Base-by-base conservation (phyloP, 30 jellyfish, hydroid and myxozoan species). In the Turritopsis dohrnii region DNA sequence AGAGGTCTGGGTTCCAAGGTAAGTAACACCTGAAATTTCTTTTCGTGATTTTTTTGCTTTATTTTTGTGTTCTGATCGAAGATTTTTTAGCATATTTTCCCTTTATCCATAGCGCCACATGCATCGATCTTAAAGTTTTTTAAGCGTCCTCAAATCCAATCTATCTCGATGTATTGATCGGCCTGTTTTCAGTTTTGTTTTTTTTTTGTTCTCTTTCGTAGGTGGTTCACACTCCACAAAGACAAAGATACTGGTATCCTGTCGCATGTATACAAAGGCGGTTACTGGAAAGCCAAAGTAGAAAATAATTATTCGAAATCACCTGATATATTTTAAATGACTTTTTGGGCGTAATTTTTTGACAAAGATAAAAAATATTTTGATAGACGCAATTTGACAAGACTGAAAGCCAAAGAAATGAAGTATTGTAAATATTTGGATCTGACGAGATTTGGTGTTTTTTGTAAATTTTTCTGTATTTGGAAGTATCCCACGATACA, bases 261-360 rank as follows among this genome's bases (percentile, higher is more conserved):
- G 28, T 90, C 97, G 18, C 97, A 90, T 71, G 90, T 86, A 21
- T 90, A 90, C 81, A 90, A 86, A 52, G 97, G 97, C 17, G 95
- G 95, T 79, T 90, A 90, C 81, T 90, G 97, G 97, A 76, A 90
- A 53, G 90, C 95, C 21, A 90, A 86, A 30, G 71, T 60, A 25
- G 79, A 90, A 18, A 73, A 82, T 0, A 75, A 66, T 66, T 86
- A 74, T 52, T 76, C 29, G 13, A 79, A 41, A 41, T 83, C 85
- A 9, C 87, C 97, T 1, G 97, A 90, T 28, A 90, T 90, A 28
- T 90, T 85, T 76, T 90, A 83, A 75, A 52, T 52, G 8, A 41
- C 60, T 41, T 41, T 41, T 41, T 41, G 60, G 60, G 60, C 60
- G 60, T 41, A 3, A 13, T 3, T 41, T 41, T 41, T 5, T 41